Evolutionary conservation across 2,797 vertebrate genomes (phyloP), one percentile per base, ranked within the genome.

Genomic region (Petrocephalus schoutedeni): DNA sequence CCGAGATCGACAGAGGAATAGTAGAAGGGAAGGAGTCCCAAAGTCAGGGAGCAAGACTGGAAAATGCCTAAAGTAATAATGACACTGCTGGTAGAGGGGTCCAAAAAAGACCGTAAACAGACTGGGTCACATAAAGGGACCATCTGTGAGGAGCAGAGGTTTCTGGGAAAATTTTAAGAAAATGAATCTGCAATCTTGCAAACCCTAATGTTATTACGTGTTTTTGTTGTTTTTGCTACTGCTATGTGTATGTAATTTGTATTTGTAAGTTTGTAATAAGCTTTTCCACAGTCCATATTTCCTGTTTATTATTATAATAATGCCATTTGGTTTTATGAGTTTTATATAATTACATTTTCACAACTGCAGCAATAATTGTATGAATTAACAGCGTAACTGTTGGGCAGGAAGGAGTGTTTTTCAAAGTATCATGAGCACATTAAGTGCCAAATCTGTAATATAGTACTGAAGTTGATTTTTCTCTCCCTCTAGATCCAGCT

Each of bases 401-500:
- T 80, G 7, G 54, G 14, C 16, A 6, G 49, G 21, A 16, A 6
- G 21, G 45, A 23, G 49, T 84, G 82, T 53, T 56, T 84, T 80
- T 80, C 41, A 80, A 80, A 80, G 49, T 21, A 80, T 49, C 23
- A 84, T 16, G 56, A 84, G 51, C n/a, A 53, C 23, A 84, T 54
- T 84, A 56, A 84, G 19, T 12, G 54, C 82, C 10, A n/a, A 23
- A 23, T 84, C 51, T 84, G 82, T 84, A 54, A 49, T 84, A 53
- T 10, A 16, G n/a, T 84, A 53, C 10, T 23, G 23, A 84, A 84
- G 49, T 5, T 53, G 82, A 53, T 23, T 89, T 87, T 90, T 88
- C 89, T 87, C 28, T 91, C 90, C 87, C 89, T 93, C 84, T 91
- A 96, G 96, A 96, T 96, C 90, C 96, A 96, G 87, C 94, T 96